A percentile compares a stretch with the other conserved stretches of the same genome.
These are phyloP conservation scores for Laothoe populi DNA, from an alignment of 2,888 invertebrate genomes.

Conservation along the genomic window DNA sequence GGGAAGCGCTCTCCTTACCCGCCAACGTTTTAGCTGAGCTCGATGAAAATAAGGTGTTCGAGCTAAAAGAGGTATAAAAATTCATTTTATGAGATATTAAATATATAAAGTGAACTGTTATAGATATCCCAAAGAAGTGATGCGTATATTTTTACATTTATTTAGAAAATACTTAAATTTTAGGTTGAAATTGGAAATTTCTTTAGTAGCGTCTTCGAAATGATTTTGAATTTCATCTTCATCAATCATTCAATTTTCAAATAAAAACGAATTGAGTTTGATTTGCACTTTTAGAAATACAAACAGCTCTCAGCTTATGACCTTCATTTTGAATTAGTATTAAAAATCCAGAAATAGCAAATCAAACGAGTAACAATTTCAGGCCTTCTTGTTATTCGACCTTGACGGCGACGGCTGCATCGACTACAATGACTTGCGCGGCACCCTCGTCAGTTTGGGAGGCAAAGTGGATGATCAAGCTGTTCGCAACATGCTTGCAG, in stretches of 20 bases:
- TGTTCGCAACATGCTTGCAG: conserved; percentile 86
- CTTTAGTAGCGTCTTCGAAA: not conserved
- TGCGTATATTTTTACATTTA: not conserved
- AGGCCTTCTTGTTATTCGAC: conserved; percentile 88
- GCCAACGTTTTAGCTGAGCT: conserved; percentile 83
- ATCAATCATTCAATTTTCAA: too few species aligned
- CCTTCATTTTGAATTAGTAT: too few species aligned
- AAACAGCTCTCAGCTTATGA: too few species aligned
- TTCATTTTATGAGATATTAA: conserved; percentile 18
- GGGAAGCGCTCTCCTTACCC: conserved; percentile 70
- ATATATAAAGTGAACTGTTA: conserved; percentile 8
- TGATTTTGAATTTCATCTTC: not conserved
- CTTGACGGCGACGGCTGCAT: conserved; percentile 87
- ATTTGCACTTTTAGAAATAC: too few species aligned
- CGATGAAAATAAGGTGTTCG: conserved; percentile 85
- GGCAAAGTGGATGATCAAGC: conserved; percentile 83
- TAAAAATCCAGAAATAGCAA: not conserved
- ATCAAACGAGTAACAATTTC: conserved; percentile 21
- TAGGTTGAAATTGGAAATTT: not conserved
- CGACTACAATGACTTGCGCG: conserved; percentile 86
- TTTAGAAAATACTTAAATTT: not conserved
- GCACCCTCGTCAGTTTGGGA: conserved; percentile 86
- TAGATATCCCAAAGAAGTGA: conserved; percentile 5
- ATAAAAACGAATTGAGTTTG: too few species aligned
- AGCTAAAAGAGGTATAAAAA: conserved; percentile 85